These are phyloP conservation scores for Petroica traversi DNA, from an alignment of 2,113 vertebrate species.

Conservation along the genomic window DNA sequence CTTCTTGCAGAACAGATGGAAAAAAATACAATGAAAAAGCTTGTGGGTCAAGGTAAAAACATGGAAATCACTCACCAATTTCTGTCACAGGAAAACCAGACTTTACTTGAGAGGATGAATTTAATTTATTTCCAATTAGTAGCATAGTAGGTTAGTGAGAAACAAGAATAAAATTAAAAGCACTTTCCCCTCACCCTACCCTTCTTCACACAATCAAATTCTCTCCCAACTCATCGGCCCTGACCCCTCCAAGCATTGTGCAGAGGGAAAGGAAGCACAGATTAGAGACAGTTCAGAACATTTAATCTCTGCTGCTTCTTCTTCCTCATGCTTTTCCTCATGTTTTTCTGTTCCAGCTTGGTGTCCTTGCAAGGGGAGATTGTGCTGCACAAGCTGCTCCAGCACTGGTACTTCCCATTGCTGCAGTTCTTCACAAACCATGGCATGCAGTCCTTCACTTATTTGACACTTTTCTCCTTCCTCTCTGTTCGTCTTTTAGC, in stretches of 20 bases:
- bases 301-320: background rate
- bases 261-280: accelerated
- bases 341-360: background rate
- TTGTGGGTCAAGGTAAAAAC: background rate
- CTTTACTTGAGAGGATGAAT: background rate
- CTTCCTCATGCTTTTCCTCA: background rate
- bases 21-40: background rate
- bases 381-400: background rate
- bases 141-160: background rate
- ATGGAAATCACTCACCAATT: background rate
- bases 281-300: background rate
- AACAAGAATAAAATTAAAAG: background rate
- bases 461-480: background rate
- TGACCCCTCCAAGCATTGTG: accelerated
- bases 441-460: accelerated
- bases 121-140: background rate
- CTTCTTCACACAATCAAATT: background rate
- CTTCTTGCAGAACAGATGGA: background rate
- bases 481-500: background rate
- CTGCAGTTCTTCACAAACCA: background rate
- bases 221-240: background rate
- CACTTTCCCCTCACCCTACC: accelerated
- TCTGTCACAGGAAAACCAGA: background rate
- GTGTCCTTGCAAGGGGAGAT: background rate
- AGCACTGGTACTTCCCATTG: background rate